Evolutionary conservation across 2,797 vertebrate species (phyloP).

Genomic region (Muscicapa comitata): DNA sequence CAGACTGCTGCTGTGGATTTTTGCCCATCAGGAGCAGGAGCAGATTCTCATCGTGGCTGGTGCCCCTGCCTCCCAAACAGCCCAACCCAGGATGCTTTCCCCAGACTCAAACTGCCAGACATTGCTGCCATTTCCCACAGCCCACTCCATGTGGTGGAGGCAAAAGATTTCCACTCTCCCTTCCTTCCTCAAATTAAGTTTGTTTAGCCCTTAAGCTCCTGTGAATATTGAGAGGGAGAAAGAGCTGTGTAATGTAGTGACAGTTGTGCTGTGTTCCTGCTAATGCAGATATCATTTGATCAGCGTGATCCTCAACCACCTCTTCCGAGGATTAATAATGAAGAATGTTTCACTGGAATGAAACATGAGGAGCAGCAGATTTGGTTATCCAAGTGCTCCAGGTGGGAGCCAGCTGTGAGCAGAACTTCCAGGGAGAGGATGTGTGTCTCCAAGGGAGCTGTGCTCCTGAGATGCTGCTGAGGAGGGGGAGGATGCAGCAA

Average conservation of each 20-base stretch:
- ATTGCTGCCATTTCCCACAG: background rate
- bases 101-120: background rate
- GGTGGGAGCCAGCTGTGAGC: background rate
- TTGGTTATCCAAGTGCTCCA: background rate
- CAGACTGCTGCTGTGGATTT: background rate
- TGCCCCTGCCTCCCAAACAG: background rate
- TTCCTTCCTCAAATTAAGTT: background rate
- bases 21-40: background rate
- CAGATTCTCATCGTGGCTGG: background rate
- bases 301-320: background rate
- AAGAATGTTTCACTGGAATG: background rate
- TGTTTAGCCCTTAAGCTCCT: constrained; percentile 55
- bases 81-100: background rate
- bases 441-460: background rate
- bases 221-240: background rate
- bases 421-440: background rate
- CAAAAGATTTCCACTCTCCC: background rate
- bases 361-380: background rate
- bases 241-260: background rate
- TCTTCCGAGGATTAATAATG: constrained; percentile 8
- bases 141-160: background rate
- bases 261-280: background rate
- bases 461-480: background rate
- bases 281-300: constrained; percentile 40
- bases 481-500: background rate